These are phyloP conservation scores for Eidolon helvum DNA, from an alignment of 2,113 vertebrate species.

Conservation along the genomic window DNA sequence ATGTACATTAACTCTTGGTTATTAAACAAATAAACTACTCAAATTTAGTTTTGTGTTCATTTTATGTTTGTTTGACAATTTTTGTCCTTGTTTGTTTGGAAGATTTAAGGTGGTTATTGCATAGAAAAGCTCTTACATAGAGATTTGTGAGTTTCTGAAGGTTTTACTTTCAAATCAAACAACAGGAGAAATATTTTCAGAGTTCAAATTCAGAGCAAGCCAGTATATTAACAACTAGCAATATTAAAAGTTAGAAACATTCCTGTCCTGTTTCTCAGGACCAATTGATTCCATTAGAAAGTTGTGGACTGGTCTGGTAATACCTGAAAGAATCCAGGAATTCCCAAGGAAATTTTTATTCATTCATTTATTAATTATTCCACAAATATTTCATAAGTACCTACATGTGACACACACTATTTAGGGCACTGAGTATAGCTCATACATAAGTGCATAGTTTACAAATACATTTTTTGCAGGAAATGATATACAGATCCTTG, in stretches of 20 bases:
- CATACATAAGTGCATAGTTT: background rate
- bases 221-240: background rate
- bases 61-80: background rate
- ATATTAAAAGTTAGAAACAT: background rate
- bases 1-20: background rate
- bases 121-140: background rate
- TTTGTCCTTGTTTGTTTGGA: conserved; percentile 1
- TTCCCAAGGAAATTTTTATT: background rate
- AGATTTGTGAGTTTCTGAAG: background rate
- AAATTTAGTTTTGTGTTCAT: background rate
- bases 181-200: background rate
- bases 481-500: background rate
- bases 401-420: background rate
- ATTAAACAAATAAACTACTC: background rate
- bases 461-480: background rate
- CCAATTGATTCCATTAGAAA: background rate
- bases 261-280: background rate
- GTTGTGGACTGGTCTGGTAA: background rate
- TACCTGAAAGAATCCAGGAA: background rate
- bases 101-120: background rate
- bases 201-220: background rate
- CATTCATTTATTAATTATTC: background rate
- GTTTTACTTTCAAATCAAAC: conserved; percentile 23
- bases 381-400: background rate
- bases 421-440: background rate